Conservation (phyloP, 2,888 invertebrate genomes). For the Parasteatoda lunata region DNA sequence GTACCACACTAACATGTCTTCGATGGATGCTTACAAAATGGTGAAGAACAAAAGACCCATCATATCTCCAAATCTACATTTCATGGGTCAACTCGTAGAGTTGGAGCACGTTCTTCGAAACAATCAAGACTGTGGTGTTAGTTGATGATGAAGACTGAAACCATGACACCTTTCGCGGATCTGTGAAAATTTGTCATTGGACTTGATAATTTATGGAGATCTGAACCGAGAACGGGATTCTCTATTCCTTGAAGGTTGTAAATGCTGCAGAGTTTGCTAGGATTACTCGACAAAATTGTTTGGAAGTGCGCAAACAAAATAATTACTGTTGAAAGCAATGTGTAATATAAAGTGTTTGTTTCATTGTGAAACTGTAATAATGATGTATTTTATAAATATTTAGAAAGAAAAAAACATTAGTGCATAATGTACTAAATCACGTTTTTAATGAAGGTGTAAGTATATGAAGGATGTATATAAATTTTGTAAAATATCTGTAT, state of each 20-base stretch:
- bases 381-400: too few relatives aligned
- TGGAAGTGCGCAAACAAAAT: too few relatives aligned
- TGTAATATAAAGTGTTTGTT: too few relatives aligned
- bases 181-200: constrained; percentile 13
- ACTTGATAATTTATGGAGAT: neutral
- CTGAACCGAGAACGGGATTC: neutral
- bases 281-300: too few relatives aligned
- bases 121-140: constrained; percentile 57
- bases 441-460: too few relatives aligned
- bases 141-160: constrained; percentile 13
- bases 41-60: constrained; percentile 90
- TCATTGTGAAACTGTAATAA: too few relatives aligned
- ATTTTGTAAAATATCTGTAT: too few relatives aligned
- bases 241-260: neutral
- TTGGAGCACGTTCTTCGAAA: constrained; percentile 81
- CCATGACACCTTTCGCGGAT: constrained; percentile 23
- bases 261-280: neutral
- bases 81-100: constrained; percentile 92
- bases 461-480: too few relatives aligned
- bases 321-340: too few relatives aligned
- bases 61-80: constrained; percentile 95
- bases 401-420: too few relatives aligned
- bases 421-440: too few relatives aligned
- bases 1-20: constrained; percentile 87
- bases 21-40: constrained; percentile 89